Conservation (phyloP, 2,113 vertebrate genomes). For the Artemisiospiza belli region DNA sequence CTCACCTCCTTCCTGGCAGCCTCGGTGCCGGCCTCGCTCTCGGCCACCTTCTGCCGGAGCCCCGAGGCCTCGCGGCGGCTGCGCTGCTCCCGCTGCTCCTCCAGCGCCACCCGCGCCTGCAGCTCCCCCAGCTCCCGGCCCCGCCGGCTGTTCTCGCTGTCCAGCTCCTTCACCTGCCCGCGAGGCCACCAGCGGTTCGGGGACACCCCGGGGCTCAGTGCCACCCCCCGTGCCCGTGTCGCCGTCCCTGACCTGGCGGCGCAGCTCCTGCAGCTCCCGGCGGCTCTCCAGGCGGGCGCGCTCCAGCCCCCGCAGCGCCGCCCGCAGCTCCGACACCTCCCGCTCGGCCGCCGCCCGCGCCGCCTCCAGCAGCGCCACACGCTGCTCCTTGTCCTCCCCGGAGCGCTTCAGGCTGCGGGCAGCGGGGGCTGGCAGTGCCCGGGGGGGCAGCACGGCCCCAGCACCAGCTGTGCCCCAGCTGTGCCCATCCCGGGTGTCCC, state of each 20-base stretch:
- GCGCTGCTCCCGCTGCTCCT: conserved; percentile 88
- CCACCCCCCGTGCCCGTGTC: neutral
- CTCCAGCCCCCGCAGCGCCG: conserved; percentile 86
- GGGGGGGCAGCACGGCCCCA: neutral
- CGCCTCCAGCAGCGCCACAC: conserved; percentile 80
- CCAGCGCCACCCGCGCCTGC: conserved; percentile 81
- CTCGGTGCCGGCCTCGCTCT: conserved; percentile 80
- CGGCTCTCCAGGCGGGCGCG: conserved; percentile 86
- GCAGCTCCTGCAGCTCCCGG: conserved; percentile 91
- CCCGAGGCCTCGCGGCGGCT: conserved; percentile 76
- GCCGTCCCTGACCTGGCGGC: conserved; percentile 75
- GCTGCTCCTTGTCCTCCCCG: conserved; percentile 90
- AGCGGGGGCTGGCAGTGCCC: neutral
- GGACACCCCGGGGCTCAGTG: rapidly evolving
- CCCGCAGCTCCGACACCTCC: conserved; percentile 84
- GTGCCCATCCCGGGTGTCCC: neutral
- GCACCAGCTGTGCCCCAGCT: neutral
- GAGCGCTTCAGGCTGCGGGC: conserved; percentile 81
- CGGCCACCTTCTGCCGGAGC: conserved; percentile 83
- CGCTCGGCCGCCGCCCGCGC: conserved; percentile 76
- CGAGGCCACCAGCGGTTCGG: rapidly evolving
- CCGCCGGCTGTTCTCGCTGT: conserved; percentile 84
- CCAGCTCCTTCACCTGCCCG: conserved; percentile 87
- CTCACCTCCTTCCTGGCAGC: conserved; percentile 85
- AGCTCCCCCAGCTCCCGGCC: conserved; percentile 82